Base-by-base conservation (phyloP, 2,797 vertebrate genomes). In the Coreius guichenoti region DNA sequence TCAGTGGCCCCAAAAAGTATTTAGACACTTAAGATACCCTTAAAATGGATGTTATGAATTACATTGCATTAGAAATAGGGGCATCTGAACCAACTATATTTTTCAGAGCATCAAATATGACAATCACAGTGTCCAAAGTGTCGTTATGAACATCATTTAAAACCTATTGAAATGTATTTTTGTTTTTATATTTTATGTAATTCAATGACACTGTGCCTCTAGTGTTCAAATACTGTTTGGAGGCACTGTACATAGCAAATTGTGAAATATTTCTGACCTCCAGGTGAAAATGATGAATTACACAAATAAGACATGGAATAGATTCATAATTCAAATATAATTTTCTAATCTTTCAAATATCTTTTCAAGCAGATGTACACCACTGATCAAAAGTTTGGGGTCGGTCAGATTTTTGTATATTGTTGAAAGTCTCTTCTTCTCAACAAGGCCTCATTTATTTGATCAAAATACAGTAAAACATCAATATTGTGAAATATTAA, bases 201-300 rank as follows among this genome's bases (percentile, higher is more conserved):
- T 56, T 56, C 3, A 76, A 17, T 19, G 8, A 78, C 33, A 78
- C n/a, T 43, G 12, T 56, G 16, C 2, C 36, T 78, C 8, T 26
- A 39, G 31, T n/a, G 75, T 58, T 61, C 8, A 61, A 9, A 78
- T 45, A 45, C n/a, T 63, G 13, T 63, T 78, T 63, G 56, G 16
- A 29, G 56, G 8, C 13, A 36, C 23, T 39, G 33, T 39, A 67
- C n/a, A 63, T 51, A 14, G 23, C 23, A 67, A 83, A 76, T 14
- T 65, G 56, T 51, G 56, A 83, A 65, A 83, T 61, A 47, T 82
- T n/a, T 74, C 21, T 33, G 73, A 82, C 14, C 29, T 36, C 14
- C 70, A 75, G 68, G 36, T 58, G 29, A 73, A 56, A 23, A 61
- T 45, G 0, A 17, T 56, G n/a, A 72, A 61, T 3, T 31, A 81